Conservation (phyloP, 2,888 invertebrate species). For the Bugula neritina region DNA sequence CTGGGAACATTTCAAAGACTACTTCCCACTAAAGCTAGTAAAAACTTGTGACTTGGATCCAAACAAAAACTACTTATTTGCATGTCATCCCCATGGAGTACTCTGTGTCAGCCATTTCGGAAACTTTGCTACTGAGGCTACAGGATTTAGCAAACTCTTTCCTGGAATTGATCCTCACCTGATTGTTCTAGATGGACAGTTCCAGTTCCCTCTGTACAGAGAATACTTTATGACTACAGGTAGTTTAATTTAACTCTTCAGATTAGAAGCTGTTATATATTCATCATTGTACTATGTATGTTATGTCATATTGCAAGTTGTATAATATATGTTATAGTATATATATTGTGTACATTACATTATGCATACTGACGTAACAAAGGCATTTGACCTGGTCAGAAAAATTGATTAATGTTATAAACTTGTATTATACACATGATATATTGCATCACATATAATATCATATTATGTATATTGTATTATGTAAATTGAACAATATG, state of each 20-base stretch:
- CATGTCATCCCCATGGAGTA: slow-evolving; percentile 85
- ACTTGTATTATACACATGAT: too few relatives aligned
- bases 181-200: slow-evolving; percentile 69
- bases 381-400: not conserved
- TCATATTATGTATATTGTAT: too few relatives aligned
- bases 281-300: too few relatives aligned
- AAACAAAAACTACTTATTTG: slow-evolving; percentile 70
- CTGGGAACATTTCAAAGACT: slow-evolving; percentile 67
- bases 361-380: not conserved
- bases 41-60: slow-evolving; percentile 77
- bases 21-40: slow-evolving; percentile 77
- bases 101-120: slow-evolving; percentile 73
- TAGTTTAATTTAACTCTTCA: slow-evolving; percentile 37
- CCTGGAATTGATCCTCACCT: slow-evolving; percentile 55
- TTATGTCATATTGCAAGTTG: too few relatives aligned
- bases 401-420: not conserved
- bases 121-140: slow-evolving; percentile 68
- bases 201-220: slow-evolving; percentile 66
- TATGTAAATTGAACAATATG: too few relatives aligned
- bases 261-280: too few relatives aligned
- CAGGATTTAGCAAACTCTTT: slow-evolving; percentile 54
- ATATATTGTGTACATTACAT: not conserved
- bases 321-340: not conserved
- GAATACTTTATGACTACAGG: slow-evolving; percentile 63
- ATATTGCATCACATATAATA: too few relatives aligned